Conservation (phyloP, 2,113 vertebrate species). For the Lichenostomus cassidix region DNA sequence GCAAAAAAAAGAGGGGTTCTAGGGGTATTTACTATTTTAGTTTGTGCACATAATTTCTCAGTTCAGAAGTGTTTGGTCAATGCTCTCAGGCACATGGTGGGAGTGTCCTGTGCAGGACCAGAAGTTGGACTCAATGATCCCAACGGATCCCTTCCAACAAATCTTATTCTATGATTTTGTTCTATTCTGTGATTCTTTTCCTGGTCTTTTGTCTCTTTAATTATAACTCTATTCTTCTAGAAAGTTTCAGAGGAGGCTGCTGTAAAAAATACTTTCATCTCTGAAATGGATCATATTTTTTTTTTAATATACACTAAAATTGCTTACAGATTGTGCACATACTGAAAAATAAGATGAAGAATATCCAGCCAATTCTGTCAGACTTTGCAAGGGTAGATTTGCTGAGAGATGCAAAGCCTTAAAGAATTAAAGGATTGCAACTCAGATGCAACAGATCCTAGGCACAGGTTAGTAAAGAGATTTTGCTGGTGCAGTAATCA, state of each 20-base stretch:
- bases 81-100: not conserved
- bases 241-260: not conserved
- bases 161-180: not conserved
- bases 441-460: not conserved
- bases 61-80: not conserved
- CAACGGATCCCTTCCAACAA: not conserved
- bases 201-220: not conserved
- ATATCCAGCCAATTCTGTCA: not conserved
- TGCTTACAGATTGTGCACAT: not conserved
- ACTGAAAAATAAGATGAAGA: not conserved
- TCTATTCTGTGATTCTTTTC: not conserved
- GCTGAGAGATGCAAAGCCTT: not conserved
- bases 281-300: not conserved
- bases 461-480: not conserved
- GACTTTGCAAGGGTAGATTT: not conserved
- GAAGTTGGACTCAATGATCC: not conserved
- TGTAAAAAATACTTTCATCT: not conserved
- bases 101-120: not conserved
- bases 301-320: not conserved
- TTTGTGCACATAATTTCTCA: not conserved
- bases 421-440: not conserved
- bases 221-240: not conserved
- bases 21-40: not conserved
- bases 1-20: not conserved
- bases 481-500: not conserved